phyloP scores from a whole-genome alignment of 2,797 vertebrate genomes.

The Gobio occitaniae region DNA sequence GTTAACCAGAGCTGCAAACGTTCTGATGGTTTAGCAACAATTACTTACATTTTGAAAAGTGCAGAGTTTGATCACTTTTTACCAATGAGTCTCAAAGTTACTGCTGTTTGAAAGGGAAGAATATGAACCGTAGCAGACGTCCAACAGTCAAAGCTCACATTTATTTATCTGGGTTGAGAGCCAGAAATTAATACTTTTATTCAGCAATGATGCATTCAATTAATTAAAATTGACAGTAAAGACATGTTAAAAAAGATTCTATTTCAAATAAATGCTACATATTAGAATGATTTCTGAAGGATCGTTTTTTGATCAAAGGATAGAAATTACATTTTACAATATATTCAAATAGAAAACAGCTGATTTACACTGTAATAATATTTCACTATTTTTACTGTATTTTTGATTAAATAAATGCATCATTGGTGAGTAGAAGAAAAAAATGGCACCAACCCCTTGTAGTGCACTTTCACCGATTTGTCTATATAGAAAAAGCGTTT shows the following conservation, averaged over 20 bases:
- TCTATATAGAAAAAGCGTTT: constrained; percentile 1
- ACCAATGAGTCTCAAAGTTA: neutral
- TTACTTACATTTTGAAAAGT: too few species aligned
- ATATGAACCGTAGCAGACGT: neutral
- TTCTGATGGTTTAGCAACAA: neutral
- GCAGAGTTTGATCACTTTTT: neutral
- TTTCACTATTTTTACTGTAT: neutral
- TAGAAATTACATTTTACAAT: fast-evolving
- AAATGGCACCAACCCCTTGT: neutral
- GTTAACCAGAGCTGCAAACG: neutral
- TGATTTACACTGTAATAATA: neutral
- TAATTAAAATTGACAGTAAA: neutral
- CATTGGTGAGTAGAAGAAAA: neutral
- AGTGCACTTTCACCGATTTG: neutral
- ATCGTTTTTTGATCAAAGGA: neutral
- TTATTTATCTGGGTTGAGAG: neutral
- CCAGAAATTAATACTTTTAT: neutral
- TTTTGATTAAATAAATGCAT: neutral
- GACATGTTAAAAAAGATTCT: neutral
- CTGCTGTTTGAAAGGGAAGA: neutral
- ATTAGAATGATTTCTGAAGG: neutral
- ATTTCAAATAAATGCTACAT: neutral
- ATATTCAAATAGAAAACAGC: neutral
- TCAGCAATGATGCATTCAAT: neutral
- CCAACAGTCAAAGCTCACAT: neutral